Evolutionary conservation across 2,888 invertebrate species (phyloP), one percentile per base, ranked within the genome.

Genomic region (Nasonia oneida): DNA sequence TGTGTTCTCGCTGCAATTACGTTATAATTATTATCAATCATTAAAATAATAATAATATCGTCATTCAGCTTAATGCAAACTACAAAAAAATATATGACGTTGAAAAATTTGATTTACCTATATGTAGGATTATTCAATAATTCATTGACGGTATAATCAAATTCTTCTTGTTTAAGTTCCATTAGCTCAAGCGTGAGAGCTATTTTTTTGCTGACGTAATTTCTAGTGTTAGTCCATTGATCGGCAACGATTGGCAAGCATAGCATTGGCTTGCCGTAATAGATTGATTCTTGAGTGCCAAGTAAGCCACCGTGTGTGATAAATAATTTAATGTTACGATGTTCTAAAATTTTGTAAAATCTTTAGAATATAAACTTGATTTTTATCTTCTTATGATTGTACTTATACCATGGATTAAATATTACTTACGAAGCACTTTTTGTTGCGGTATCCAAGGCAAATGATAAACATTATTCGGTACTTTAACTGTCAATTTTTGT

Each of bases 291-390:
- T 81, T 91, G 91, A 3, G 90, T 90, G 6, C 93, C 90, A 89
- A 93, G 89, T 4, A 92, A 87, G 4, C 93, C 93, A 3, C 93
- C 92, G 18, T 93, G 93, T 8, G 92, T 93, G 67, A 93, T 89
- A 77, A 93, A 93, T 6, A 89, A 91, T 85, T 86, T 91, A 29
- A 92, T 78, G 53, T 93, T 93, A 42, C 87, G 90, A 81, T 93
- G 92, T 4, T 91, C 93, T 93, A 85, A 18, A 88, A 88, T 57
- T 80, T 15, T 8, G 3, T 29, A 15, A 57, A 70, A 76, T 50
- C 53, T 33, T 50, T 73, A 42, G 50, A 37, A 75, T n/a, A 42
- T 6, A 67, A 37, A 83, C n/a, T n/a, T n/a, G 15, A 6, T 57
- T 12, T 5, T 8, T 3, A n/a, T n/a, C 2, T n/a, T n/a, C 2